Conservation (phyloP, 92 coral and sea anemone genomes). For the Zoanthus sociatus region DNA sequence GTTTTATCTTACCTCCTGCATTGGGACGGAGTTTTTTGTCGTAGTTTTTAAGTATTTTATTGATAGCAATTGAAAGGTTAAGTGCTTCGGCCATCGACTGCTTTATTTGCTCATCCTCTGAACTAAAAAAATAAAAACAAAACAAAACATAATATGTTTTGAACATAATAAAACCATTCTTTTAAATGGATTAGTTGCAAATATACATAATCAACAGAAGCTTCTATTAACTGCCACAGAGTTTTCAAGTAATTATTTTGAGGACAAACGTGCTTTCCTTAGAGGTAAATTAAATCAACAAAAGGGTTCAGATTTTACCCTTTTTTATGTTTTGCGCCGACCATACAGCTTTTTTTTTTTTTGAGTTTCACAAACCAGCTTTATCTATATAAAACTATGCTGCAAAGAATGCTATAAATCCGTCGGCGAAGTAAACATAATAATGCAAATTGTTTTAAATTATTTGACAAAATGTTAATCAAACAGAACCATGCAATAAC, state of each 20-base stretch:
- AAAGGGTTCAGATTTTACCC: not conserved
- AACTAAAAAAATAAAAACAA: not conserved
- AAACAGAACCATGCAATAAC: not conserved
- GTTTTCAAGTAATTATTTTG: not conserved
- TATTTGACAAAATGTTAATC: not conserved
- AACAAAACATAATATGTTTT: not conserved
- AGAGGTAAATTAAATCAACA: not conserved
- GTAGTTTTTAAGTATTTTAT: slow-evolving; percentile 70
- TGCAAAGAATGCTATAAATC: not conserved
- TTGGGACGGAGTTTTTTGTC: slow-evolving; percentile 95
- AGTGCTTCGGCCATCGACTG: slow-evolving; percentile 81
- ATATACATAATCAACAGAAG: not conserved
- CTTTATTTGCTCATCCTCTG: slow-evolving; percentile 19
- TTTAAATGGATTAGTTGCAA: not conserved
- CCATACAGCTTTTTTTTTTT: not conserved
- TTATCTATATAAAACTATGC: not conserved
- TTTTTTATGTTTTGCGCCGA: not conserved
- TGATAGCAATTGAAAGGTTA: slow-evolving; percentile 66
- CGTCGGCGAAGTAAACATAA: not conserved
- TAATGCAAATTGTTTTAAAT: not conserved
- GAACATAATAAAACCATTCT: not conserved
- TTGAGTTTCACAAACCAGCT: not conserved
- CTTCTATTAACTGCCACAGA: not conserved
- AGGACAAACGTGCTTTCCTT: not conserved
- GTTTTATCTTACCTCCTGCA: slow-evolving; percentile 77